These are phyloP conservation scores for Enteromius fasciolatus DNA, from an alignment of 2,797 vertebrate genomes.

Conservation along the genomic window DNA sequence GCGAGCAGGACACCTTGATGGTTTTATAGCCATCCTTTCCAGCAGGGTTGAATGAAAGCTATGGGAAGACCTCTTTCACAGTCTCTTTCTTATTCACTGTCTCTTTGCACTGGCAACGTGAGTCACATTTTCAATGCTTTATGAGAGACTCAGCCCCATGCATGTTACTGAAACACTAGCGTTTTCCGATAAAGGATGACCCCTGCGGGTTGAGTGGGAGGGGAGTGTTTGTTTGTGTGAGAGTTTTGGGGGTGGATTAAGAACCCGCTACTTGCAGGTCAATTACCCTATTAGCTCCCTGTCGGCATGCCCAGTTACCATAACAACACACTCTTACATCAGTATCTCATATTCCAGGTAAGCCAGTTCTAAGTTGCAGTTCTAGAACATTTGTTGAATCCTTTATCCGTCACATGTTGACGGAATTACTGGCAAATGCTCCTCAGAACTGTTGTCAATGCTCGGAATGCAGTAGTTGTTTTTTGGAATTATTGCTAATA, in stretches of 20 bases:
- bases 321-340: constrained; percentile 29
- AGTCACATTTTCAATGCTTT: constrained; percentile 4
- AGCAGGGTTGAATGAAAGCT: background rate
- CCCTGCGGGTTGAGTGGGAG: constrained; percentile 30
- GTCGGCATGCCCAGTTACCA: constrained; percentile 31
- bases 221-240: constrained; percentile 10
- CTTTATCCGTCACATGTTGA: background rate
- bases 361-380: background rate
- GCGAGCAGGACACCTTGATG: no score
- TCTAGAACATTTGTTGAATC: background rate
- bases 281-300: constrained; percentile 47
- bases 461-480: background rate
- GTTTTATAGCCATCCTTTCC: background rate
- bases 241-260: constrained; percentile 41
- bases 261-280: constrained; percentile 34
- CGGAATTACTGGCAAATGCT: background rate
- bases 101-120: constrained; percentile 10
- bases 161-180: constrained; percentile 18
- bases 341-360: background rate
- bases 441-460: background rate
- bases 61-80: background rate
- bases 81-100: constrained; percentile 15
- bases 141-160: background rate
- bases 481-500: background rate
- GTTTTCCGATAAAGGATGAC: constrained; percentile 41